These are phyloP conservation scores for Petroica traversi DNA, from an alignment of 2,113 vertebrate species.

Conservation along the genomic window DNA sequence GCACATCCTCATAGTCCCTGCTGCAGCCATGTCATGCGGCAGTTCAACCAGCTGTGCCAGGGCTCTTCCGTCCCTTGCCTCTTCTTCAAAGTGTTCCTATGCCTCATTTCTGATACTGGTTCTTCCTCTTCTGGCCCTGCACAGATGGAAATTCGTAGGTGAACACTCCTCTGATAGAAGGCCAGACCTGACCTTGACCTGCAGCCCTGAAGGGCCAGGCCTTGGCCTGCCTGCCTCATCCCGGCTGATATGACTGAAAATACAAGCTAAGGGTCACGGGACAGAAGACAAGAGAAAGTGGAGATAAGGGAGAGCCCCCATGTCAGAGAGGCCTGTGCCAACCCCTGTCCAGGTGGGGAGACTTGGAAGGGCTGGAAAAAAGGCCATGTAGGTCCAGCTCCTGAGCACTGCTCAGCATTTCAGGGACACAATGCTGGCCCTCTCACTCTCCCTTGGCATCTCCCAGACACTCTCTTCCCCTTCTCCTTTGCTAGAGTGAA, in stretches of 20 bases:
- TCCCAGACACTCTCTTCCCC: background rate
- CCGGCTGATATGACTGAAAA: background rate
- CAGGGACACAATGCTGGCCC: background rate
- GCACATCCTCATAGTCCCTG: background rate
- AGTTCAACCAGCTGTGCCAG: background rate
- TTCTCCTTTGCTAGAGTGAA: background rate
- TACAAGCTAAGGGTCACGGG: background rate
- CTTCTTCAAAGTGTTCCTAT: background rate
- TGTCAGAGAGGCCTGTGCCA: background rate
- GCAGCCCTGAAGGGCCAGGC: background rate
- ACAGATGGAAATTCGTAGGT: background rate
- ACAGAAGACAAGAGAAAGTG: background rate
- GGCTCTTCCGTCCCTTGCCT: background rate
- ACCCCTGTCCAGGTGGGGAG: background rate
- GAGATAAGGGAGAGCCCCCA: background rate
- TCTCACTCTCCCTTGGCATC: too few species aligned
- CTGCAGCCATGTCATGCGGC: constrained; percentile 2
- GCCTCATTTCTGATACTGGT: background rate
- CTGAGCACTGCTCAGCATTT: background rate
- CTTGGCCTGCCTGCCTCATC: background rate
- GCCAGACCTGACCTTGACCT: background rate
- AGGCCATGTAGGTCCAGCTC: background rate
- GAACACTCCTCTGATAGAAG: background rate
- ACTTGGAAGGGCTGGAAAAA: background rate
- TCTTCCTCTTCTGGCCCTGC: background rate